Conservation (phyloP, 2,888 invertebrate genomes). For the Dryocosmus kuriphilus region DNA sequence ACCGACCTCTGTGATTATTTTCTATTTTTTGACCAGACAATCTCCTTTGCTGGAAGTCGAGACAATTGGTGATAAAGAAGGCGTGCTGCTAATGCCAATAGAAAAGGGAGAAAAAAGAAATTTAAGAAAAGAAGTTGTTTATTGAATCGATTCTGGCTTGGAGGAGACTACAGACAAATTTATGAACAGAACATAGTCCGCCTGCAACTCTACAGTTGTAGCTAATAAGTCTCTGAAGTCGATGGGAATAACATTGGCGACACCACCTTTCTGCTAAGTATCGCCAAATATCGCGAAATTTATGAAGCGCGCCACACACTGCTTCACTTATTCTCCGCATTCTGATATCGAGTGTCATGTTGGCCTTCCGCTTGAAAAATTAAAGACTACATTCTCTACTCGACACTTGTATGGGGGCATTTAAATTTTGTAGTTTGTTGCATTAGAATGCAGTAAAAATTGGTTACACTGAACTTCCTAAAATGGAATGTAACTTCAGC, state of each 20-base stretch:
- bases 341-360: constrained; percentile 39
- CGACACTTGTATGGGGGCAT: constrained; percentile 6
- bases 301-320: constrained; percentile 58
- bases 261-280: constrained; percentile 56
- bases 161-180: constrained; percentile 32
- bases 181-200: constrained; percentile 36
- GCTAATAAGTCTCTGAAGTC: constrained; percentile 41
- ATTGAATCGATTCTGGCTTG: constrained; percentile 8
- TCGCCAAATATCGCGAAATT: constrained; percentile 63
- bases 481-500: neutral
- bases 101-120: neutral
- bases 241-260: constrained; percentile 55
- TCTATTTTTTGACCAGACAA: constrained; percentile 1
- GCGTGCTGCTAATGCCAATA: neutral
- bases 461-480: neutral
- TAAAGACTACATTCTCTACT: constrained; percentile 16
- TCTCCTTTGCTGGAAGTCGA: constrained; percentile 14
- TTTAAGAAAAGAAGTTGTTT: neutral
- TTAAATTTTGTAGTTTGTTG: constrained; percentile 30
- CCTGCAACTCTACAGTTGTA: constrained; percentile 31
- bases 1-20: constrained; percentile 24
- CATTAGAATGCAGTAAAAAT: constrained; percentile 28
- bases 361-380: constrained; percentile 26
- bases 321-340: constrained; percentile 15
- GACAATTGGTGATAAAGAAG: constrained; percentile 26